Evolutionary conservation across 2,797 vertebrate species (phyloP).

Genomic region (Pangasius djambal): DNA sequence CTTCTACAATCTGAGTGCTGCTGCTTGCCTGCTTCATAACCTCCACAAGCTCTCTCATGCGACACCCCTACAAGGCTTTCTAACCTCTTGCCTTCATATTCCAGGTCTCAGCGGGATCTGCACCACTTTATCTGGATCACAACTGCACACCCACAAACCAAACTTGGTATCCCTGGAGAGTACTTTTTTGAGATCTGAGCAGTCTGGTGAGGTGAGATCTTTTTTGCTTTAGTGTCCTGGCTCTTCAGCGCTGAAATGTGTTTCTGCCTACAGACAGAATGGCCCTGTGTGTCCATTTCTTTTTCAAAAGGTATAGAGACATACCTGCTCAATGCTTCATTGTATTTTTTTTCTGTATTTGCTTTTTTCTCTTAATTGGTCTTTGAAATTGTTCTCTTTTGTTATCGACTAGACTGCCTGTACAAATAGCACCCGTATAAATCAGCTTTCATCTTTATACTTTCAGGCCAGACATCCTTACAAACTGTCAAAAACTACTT

Average conservation of each 20-base stretch:
- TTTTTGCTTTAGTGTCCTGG: background rate
- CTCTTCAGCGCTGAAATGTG: background rate
- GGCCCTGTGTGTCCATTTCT: background rate
- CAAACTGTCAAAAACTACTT: background rate
- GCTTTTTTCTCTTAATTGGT: background rate
- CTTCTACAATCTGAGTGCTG: background rate
- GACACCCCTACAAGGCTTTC: background rate
- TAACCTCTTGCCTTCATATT: background rate
- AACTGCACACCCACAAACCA: constrained; percentile 10
- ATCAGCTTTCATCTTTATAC: background rate
- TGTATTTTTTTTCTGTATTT: background rate
- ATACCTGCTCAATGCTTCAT: background rate
- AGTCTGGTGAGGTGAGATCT: background rate
- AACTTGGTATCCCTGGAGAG: background rate
- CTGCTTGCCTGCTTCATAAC: background rate
- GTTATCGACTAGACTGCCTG: background rate
- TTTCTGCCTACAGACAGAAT: background rate
- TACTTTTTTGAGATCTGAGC: background rate
- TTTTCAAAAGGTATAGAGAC: background rate
- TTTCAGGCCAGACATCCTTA: background rate
- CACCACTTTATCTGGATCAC: constrained; percentile 10
- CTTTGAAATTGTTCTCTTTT: background rate
- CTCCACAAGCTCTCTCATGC: background rate
- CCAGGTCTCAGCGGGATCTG: background rate
- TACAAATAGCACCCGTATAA: background rate